Percentiles rank a stretch among this genome's conserved stretches.
Evolutionary conservation across 1,140 invertebrate genomes (phyloP).

Genomic region (Oryzaephilus surinamensis): DNA sequence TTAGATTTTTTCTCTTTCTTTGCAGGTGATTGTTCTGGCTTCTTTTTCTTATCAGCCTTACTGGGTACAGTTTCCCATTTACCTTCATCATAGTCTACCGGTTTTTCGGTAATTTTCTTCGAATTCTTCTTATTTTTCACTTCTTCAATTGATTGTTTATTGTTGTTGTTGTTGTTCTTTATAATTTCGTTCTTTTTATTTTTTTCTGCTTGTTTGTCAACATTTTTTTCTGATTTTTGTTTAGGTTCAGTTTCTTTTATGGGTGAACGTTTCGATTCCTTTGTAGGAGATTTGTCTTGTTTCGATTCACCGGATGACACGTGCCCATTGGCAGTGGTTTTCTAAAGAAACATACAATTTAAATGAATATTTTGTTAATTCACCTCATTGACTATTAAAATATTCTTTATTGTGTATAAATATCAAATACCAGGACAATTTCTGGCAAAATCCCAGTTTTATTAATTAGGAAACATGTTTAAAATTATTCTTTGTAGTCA

Average conservation of each 20-base stretch:
- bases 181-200: constrained; percentile 36
- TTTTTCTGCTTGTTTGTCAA: constrained; percentile 34
- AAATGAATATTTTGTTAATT: too few species aligned
- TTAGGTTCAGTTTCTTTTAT: constrained; percentile 39
- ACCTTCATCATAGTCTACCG: constrained; percentile 61
- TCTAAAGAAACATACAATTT: constrained; percentile 32
- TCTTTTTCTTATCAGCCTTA: constrained; percentile 53
- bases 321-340: constrained; percentile 38
- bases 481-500: too few species aligned
- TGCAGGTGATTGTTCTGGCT: constrained; percentile 41
- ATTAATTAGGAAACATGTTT: too few species aligned
- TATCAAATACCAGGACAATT: too few species aligned
- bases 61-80: constrained; percentile 63
- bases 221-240: constrained; percentile 39
- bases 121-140: constrained; percentile 43
- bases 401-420: too few species aligned
- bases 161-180: constrained; percentile 32
- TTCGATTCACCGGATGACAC: constrained; percentile 27
- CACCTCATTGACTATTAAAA: too few species aligned
- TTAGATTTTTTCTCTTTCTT: constrained; percentile 43
- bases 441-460: too few species aligned
- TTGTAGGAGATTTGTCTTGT: constrained; percentile 38
- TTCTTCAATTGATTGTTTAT: constrained; percentile 38
- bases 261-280: constrained; percentile 39
- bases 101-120: constrained; percentile 49